phyloP scores from a whole-genome alignment of 2,113 vertebrate species.

The Hyla sarda region DNA sequence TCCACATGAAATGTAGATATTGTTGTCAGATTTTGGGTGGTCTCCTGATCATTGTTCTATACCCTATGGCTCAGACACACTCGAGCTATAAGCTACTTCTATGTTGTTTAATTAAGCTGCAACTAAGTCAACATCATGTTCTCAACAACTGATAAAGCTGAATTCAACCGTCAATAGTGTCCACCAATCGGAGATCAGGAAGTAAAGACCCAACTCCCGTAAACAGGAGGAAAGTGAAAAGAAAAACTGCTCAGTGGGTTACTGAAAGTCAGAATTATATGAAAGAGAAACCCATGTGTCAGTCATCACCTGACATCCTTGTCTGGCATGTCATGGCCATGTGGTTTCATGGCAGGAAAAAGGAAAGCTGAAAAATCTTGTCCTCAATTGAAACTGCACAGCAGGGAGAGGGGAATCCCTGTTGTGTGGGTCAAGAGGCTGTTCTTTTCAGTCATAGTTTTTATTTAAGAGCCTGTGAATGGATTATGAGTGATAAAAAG shows the following conservation, averaged over 20 bases:
- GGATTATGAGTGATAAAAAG: constrained; percentile 49
- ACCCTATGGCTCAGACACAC: constrained; percentile 12
- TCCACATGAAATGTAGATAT: not conserved
- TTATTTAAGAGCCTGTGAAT: constrained; percentile 42
- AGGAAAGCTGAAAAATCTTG: constrained; percentile 46
- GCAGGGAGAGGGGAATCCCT: constrained; percentile 45
- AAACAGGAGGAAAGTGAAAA: constrained; percentile 1
- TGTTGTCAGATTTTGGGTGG: constrained; percentile 40
- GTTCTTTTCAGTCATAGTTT: constrained; percentile 44
- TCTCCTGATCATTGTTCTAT: not conserved
- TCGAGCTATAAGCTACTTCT: constrained; percentile 26
- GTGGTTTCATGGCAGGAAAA: constrained; percentile 36
- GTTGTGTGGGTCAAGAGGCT: constrained; percentile 47
- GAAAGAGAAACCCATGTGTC: constrained; percentile 43
- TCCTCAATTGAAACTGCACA: constrained; percentile 35
- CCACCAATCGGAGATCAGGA: constrained; percentile 24
- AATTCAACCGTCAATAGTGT: not conserved
- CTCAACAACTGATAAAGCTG: constrained; percentile 9
- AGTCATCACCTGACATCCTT: constrained; percentile 44
- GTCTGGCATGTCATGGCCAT: constrained; percentile 46
- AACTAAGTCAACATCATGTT: constrained; percentile 32
- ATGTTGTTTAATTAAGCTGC: constrained; percentile 23
- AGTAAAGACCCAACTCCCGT: not conserved
- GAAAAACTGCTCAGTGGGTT: constrained; percentile 41
- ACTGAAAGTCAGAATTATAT: constrained; percentile 40